phyloP scores from a whole-genome alignment of 64 coral and sea anemone genomes.

The Cladopsammia gracilis region DNA sequence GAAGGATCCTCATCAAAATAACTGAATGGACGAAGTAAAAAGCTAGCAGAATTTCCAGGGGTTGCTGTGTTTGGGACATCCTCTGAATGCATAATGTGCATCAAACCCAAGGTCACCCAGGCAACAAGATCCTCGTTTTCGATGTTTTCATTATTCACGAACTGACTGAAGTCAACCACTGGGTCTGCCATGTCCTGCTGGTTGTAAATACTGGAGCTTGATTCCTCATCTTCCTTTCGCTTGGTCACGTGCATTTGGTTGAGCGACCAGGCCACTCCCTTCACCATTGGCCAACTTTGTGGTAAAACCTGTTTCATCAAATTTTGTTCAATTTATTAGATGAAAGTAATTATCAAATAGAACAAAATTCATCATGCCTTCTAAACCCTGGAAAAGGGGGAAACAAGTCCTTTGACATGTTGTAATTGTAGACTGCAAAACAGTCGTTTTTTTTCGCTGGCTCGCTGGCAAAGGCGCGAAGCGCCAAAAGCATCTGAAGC shows the following conservation, averaged over 20 bases:
- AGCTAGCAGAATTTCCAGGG: conserved; percentile 58
- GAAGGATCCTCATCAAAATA: conserved; percentile 77
- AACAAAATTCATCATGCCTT: too few relatives aligned
- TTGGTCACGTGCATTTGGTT: conserved; percentile 69
- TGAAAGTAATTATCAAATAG: too few relatives aligned
- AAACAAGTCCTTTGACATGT: too few relatives aligned
- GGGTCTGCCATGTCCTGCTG: conserved; percentile 59
- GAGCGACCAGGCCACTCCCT: conserved; percentile 34
- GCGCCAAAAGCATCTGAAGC: too few relatives aligned
- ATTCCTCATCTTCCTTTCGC: conserved; percentile 60
- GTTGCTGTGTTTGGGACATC: conserved; percentile 73
- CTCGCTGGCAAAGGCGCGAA: too few relatives aligned
- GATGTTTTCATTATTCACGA: conserved; percentile 48
- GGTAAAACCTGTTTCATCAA: conserved; percentile 64
- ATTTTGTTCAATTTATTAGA: too few relatives aligned
- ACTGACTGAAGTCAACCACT: conserved; percentile 73
- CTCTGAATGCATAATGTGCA: conserved; percentile 71
- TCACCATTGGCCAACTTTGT: conserved; percentile 21
- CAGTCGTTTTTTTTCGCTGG: too few relatives aligned
- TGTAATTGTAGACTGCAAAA: too few relatives aligned
- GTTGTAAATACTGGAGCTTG: conserved; percentile 76
- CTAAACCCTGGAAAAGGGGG: too few relatives aligned
- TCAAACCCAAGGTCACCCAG: conserved; percentile 70
- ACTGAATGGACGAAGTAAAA: conserved; percentile 67
- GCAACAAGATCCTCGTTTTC: conserved; percentile 66